A percentile compares a stretch with the other conserved stretches of the same genome.
Conservation (phyloP, 2,888 invertebrate species). For the Phalera bucephala region DNA sequence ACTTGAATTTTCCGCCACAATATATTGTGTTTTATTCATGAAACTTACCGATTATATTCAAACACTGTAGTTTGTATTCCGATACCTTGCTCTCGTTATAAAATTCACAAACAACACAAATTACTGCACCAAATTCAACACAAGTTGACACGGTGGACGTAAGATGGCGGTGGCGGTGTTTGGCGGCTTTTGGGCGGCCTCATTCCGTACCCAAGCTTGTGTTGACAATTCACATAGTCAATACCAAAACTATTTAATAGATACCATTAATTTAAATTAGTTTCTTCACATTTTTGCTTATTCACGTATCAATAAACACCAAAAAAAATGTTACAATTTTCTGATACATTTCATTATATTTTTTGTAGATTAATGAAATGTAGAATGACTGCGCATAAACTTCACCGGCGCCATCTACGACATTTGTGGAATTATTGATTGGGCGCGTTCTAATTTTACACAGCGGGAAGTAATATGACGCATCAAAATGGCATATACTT, state of each 20-base stretch:
- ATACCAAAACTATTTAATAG: too few relatives aligned
- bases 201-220: slow-evolving; percentile 28
- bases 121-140: slow-evolving; percentile 59
- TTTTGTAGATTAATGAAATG: neutral
- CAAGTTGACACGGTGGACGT: slow-evolving; percentile 68
- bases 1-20: slow-evolving; percentile 74
- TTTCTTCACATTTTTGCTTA: neutral
- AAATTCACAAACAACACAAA: slow-evolving; percentile 56
- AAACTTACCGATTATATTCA: slow-evolving; percentile 66
- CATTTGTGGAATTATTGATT: slow-evolving; percentile 56
- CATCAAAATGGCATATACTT: slow-evolving; percentile 40
- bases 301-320: neutral
- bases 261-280: neutral
- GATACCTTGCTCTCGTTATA: slow-evolving; percentile 46
- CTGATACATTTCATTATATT: neutral
- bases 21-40: slow-evolving; percentile 42
- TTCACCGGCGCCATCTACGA: slow-evolving; percentile 62
- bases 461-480: slow-evolving; percentile 39
- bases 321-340: neutral
- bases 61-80: slow-evolving; percentile 56
- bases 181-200: slow-evolving; percentile 54
- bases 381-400: slow-evolving; percentile 31
- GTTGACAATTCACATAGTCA: slow-evolving; percentile 16
- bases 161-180: slow-evolving; percentile 83
- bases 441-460: slow-evolving; percentile 56